A percentile compares a stretch with the other conserved stretches of the same genome.
These are phyloP conservation scores for Athetis lepigone DNA, from an alignment of 2,888 invertebrate species.

Conservation along the genomic window DNA sequence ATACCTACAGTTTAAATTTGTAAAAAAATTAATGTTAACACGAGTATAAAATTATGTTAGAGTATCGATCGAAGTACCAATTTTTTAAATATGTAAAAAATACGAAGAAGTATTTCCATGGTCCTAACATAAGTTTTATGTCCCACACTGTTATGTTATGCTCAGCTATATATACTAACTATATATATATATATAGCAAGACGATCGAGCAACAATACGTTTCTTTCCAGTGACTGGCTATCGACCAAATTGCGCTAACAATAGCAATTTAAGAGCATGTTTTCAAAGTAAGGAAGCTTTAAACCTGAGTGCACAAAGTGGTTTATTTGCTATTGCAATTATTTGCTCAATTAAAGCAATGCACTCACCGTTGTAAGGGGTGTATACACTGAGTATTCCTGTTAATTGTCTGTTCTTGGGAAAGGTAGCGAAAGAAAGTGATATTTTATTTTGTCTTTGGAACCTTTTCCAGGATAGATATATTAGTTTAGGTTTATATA, in stretches of 20 bases:
- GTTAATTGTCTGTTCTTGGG: not conserved
- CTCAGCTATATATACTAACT: too few relatives aligned
- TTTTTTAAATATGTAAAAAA: too few relatives aligned
- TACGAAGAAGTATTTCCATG: too few relatives aligned
- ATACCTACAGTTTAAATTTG: too few relatives aligned
- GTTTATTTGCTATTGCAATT: slow-evolving; percentile 18
- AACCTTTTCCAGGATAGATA: not conserved
- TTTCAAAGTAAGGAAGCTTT: slow-evolving; percentile 20
- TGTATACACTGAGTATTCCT: not conserved
- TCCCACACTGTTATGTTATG: too few relatives aligned
- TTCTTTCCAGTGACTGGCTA: not conserved
- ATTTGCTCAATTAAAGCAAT: slow-evolving; percentile 45
- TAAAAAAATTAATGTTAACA: too few relatives aligned
- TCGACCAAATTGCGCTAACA: slow-evolving; percentile 28
- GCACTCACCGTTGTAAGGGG: slow-evolving; percentile 11
- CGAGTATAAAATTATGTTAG: too few relatives aligned
- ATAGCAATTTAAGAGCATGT: slow-evolving; percentile 21
- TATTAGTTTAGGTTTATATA: not conserved
- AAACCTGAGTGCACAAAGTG: slow-evolving; percentile 18
- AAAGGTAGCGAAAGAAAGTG: too few relatives aligned
- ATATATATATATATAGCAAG: too few relatives aligned
- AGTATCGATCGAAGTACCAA: too few relatives aligned
- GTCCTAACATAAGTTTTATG: too few relatives aligned
- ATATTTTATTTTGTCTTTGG: not conserved
- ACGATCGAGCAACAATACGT: slow-evolving; percentile 13